These are phyloP conservation scores for Patiria miniata DNA, from an alignment of 35 echinoderm and acorn worm species.

Conservation along the genomic window DNA sequence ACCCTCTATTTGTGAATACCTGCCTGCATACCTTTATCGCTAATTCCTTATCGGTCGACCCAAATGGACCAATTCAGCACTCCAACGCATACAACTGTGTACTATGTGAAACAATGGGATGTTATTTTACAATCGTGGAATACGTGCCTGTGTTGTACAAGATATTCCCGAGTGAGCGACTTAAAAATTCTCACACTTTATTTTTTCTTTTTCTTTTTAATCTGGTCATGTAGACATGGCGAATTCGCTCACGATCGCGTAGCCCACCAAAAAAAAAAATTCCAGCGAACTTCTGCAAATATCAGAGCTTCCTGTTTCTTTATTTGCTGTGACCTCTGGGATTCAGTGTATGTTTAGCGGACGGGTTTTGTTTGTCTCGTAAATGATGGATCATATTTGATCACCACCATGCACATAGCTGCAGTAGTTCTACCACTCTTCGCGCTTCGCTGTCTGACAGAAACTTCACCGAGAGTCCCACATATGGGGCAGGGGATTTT, in stretches of 20 bases:
- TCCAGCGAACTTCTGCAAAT: background rate
- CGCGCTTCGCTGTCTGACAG: background rate
- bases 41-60: too few relatives aligned
- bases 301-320: conserved; percentile 7
- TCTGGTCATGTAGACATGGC: background rate
- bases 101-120: too few relatives aligned
- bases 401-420: background rate
- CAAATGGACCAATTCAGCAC: too few relatives aligned
- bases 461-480: background rate
- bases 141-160: too few relatives aligned
- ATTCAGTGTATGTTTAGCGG: conserved; percentile 14
- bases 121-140: too few relatives aligned
- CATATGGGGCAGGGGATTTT: background rate
- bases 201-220: too few relatives aligned
- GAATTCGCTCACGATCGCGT: background rate
- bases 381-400: conserved; percentile 21
- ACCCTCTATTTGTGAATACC: too few relatives aligned
- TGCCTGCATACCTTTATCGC: too few relatives aligned
- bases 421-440: background rate
- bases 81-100: too few relatives aligned
- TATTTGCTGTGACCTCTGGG: conserved; percentile 16
- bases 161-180: too few relatives aligned
- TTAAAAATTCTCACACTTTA: too few relatives aligned
- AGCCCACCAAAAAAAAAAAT: background rate
- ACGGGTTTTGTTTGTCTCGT: conserved; percentile 26